These are phyloP conservation scores for Phocoena sinus DNA, from an alignment of 2,113 vertebrate species.

Conservation along the genomic window DNA sequence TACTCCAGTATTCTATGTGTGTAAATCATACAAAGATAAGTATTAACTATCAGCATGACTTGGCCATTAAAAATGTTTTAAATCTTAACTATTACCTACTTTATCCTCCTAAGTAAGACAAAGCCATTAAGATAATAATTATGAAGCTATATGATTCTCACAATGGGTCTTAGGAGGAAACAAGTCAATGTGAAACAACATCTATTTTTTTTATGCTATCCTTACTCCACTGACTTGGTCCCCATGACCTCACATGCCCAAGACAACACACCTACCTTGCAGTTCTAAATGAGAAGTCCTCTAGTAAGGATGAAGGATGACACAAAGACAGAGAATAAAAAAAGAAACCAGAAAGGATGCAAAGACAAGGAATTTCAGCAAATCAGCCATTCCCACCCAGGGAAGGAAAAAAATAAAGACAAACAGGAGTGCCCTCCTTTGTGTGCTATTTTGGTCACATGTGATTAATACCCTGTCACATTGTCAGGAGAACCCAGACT, in stretches of 20 bases:
- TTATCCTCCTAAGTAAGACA: background rate
- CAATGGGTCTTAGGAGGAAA: background rate
- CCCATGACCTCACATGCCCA: background rate
- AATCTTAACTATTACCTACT: background rate
- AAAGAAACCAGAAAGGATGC: background rate
- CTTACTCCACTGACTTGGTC: background rate
- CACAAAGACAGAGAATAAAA: constrained; percentile 55
- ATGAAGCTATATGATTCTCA: background rate
- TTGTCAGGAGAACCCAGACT: constrained; percentile 49
- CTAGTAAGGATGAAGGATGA: background rate
- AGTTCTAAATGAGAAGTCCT: constrained; percentile 51
- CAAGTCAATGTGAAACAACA: background rate
- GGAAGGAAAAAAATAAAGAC: background rate
- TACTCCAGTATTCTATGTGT: background rate
- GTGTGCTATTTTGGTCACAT: constrained; percentile 64
- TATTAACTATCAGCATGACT: background rate
- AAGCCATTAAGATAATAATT: background rate
- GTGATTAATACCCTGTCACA: constrained; percentile 59
- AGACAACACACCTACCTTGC: background rate
- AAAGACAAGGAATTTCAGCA: constrained; percentile 28
- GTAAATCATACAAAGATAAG: background rate
- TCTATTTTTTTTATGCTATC: background rate
- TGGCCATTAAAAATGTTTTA: background rate
- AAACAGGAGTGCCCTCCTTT: constrained; percentile 39
- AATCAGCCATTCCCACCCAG: constrained; percentile 12